Percentiles rank a stretch among this genome's conserved stretches.
These are phyloP conservation scores for Lathronympha strigana DNA, from an alignment of 2,888 invertebrate genomes.

Conservation along the genomic window DNA sequence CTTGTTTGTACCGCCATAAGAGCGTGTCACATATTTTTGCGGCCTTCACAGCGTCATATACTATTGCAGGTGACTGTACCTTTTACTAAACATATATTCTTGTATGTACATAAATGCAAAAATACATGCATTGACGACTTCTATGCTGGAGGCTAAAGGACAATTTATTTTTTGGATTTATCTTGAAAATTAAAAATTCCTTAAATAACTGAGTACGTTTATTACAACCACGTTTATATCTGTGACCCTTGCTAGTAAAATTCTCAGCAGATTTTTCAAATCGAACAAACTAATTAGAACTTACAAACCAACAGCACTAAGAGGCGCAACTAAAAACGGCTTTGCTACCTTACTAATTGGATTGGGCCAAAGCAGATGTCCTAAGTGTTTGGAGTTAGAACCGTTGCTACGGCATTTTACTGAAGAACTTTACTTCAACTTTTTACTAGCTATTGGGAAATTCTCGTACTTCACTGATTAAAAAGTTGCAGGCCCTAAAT, in stretches of 20 bases:
- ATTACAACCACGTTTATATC: background rate
- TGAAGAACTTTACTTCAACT: constrained; percentile 57
- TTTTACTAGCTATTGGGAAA: constrained; percentile 48
- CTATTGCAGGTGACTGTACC: no score
- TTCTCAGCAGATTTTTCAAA: background rate
- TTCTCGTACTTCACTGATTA: constrained; percentile 44
- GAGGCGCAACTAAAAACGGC: constrained; percentile 20
- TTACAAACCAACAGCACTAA: constrained; percentile 23
- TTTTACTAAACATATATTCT: no score
- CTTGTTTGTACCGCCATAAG: no score
- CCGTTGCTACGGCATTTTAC: constrained; percentile 42
- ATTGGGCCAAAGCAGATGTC: constrained; percentile 47
- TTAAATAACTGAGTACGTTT: no score
- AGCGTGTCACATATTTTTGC: no score
- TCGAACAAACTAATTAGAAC: constrained; percentile 23
- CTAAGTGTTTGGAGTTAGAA: constrained; percentile 50
- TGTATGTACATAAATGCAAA: no score
- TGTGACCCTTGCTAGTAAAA: background rate
- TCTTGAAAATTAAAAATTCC: background rate
- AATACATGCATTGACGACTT: no score
- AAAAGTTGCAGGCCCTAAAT: constrained; percentile 45
- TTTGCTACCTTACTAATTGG: constrained; percentile 49
- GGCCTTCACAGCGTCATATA: no score
- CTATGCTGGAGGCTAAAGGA: background rate
- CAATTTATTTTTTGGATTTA: background rate